phyloP scores from a whole-genome alignment of 2,888 invertebrate genomes.

The Cosmia pyralina region DNA sequence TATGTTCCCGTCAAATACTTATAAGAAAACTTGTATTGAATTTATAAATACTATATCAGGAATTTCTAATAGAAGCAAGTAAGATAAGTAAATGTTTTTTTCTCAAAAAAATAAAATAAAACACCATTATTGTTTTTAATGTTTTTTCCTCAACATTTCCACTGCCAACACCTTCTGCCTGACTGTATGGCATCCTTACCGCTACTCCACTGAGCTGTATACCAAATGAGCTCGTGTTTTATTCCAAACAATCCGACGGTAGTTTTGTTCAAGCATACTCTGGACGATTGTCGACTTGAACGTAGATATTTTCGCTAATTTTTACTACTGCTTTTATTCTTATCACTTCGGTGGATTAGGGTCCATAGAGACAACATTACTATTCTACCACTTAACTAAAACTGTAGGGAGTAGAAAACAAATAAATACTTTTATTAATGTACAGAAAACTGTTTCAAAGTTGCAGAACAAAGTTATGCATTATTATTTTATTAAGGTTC shows the following conservation, averaged over 20 bases:
- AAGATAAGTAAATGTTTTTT: background rate
- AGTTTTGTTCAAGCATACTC: constrained; percentile 72
- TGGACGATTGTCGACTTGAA: constrained; percentile 65
- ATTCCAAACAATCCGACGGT: constrained; percentile 71
- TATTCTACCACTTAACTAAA: background rate
- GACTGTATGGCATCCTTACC: constrained; percentile 55
- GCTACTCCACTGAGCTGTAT: constrained; percentile 69
- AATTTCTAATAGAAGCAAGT: too few relatives aligned
- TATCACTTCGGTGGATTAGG: background rate
- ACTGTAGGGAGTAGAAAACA: background rate
- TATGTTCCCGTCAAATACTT: too few relatives aligned
- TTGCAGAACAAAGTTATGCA: background rate
- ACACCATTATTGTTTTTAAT: too few relatives aligned
- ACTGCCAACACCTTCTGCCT: constrained; percentile 2
- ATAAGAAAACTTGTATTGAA: too few relatives aligned
- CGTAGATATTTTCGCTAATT: constrained; percentile 51
- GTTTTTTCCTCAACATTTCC: constrained; percentile 10
- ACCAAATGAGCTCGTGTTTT: constrained; percentile 76
- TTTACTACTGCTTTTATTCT: constrained; percentile 44
- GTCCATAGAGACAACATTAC: background rate
- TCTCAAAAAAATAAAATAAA: background rate
- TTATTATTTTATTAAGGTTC: background rate
- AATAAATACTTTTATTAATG: background rate
- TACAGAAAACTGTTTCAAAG: background rate
- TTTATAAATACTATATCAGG: too few relatives aligned